Evolutionary conservation across 2,888 invertebrate genomes (phyloP).

Genomic region (Meloe dianella): DNA sequence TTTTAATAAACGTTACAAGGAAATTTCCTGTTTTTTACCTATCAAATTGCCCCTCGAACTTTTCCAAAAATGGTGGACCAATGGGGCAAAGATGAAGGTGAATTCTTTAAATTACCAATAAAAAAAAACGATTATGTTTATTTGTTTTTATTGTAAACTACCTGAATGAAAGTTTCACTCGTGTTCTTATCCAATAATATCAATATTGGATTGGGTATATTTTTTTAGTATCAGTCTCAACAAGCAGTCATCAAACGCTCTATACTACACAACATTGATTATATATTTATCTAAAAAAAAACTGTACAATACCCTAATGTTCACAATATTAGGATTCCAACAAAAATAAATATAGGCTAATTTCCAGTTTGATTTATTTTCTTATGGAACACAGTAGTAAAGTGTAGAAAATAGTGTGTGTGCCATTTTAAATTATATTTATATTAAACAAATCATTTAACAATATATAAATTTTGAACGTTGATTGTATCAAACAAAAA

Average conservation of each 20-base stretch:
- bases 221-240: slow-evolving; percentile 47
- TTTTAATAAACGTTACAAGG: too few species aligned
- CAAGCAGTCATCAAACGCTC: slow-evolving; percentile 43
- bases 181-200: slow-evolving; percentile 42
- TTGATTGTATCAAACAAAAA: neutral
- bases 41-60: too few species aligned
- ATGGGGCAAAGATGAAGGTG: neutral
- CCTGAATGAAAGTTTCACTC: slow-evolving; percentile 34
- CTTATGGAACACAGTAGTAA: slow-evolving; percentile 45
- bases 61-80: too few species aligned
- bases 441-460: slow-evolving; percentile 19
- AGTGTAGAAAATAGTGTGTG: slow-evolving; percentile 31
- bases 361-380: slow-evolving; percentile 48
- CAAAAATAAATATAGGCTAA: slow-evolving; percentile 50
- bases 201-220: slow-evolving; percentile 44
- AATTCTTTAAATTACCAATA: neutral
- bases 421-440: slow-evolving; percentile 30
- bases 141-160: slow-evolving; percentile 35
- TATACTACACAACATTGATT: slow-evolving; percentile 35
- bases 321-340: slow-evolving; percentile 49
- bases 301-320: slow-evolving; percentile 48
- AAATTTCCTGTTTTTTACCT: too few species aligned
- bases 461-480: neutral
- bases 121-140: slow-evolving; percentile 28
- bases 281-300: slow-evolving; percentile 42